Percentiles rank a stretch among this genome's conserved stretches.
Conservation (phyloP, 2,797 vertebrate genomes). For the Discoglossus pictus region DNA sequence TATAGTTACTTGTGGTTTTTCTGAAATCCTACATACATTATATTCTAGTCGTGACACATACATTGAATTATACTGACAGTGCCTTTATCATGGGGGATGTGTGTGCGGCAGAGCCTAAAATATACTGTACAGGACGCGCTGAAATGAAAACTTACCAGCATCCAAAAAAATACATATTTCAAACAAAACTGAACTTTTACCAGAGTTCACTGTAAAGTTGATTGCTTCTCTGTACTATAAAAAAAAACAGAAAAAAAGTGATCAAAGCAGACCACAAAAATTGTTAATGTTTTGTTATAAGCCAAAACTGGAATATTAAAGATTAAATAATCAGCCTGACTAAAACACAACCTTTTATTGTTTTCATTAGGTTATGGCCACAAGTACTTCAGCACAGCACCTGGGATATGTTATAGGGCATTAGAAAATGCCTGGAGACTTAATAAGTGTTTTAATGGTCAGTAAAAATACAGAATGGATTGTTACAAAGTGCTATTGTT, state of each 20-base stretch:
- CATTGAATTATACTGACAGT: too few species aligned
- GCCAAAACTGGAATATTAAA: constrained; percentile 33
- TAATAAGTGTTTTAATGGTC: constrained; percentile 45
- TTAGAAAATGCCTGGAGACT: constrained; percentile 38
- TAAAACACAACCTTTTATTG: constrained; percentile 45
- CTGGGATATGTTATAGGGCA: constrained; percentile 43
- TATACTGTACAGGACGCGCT: too few species aligned
- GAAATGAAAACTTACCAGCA: too few species aligned
- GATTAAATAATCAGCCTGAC: constrained; percentile 45
- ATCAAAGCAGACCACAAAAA: constrained; percentile 42
- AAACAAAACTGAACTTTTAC: constrained; percentile 25
- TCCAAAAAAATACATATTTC: constrained; percentile 15
- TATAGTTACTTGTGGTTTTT: too few species aligned
- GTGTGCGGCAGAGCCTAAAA: too few species aligned
- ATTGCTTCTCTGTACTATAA: constrained; percentile 20
- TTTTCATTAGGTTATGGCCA: constrained; percentile 41
- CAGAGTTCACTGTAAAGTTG: constrained; percentile 27
- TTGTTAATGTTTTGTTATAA: constrained; percentile 41
- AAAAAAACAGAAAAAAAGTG: constrained; percentile 11
- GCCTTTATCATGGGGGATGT: too few species aligned
- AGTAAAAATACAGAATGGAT: constrained; percentile 29
- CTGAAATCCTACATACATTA: too few species aligned
- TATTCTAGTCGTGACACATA: too few species aligned
- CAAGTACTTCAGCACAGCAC: constrained; percentile 39
- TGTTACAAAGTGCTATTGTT: constrained; percentile 33